A percentile compares a stretch with the other conserved stretches of the same genome.
Evolutionary conservation across 1,140 invertebrate genomes (phyloP).

Genomic region (Spodoptera litura): DNA sequence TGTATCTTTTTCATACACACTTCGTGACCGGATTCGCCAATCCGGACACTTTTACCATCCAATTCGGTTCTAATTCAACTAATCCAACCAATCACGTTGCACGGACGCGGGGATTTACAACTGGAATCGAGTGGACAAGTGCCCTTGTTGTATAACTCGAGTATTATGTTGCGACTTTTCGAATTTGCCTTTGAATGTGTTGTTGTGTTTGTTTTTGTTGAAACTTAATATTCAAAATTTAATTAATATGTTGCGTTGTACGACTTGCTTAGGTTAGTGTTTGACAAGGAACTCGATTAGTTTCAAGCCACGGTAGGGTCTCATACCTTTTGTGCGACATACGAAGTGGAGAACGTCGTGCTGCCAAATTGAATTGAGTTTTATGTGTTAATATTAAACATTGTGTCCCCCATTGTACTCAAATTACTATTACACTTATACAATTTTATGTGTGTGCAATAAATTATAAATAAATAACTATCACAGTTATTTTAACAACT

Average conservation of each 20-base stretch:
- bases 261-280: no score
- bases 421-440: no score
- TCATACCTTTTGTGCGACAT: no score
- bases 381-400: neutral
- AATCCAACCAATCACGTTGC: conserved; percentile 38
- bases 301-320: no score
- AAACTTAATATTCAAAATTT: neutral
- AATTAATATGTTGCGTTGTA: no score
- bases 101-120: conserved; percentile 31
- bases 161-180: conserved; percentile 1
- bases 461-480: no score
- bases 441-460: no score
- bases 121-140: conserved; percentile 33
- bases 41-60: conserved; percentile 30
- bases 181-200: conserved; percentile 12
- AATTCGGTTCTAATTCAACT: conserved; percentile 45
- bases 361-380: no score
- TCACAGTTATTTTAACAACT: no score
- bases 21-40: conserved; percentile 39
- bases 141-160: conserved; percentile 22
- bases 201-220: neutral
- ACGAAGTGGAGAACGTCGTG: no score
- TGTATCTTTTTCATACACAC: conserved; percentile 41
- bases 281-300: no score
- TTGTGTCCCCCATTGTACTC: no score